Conservation (phyloP, 2,888 invertebrate species). For the Cantharis flavilabris region DNA sequence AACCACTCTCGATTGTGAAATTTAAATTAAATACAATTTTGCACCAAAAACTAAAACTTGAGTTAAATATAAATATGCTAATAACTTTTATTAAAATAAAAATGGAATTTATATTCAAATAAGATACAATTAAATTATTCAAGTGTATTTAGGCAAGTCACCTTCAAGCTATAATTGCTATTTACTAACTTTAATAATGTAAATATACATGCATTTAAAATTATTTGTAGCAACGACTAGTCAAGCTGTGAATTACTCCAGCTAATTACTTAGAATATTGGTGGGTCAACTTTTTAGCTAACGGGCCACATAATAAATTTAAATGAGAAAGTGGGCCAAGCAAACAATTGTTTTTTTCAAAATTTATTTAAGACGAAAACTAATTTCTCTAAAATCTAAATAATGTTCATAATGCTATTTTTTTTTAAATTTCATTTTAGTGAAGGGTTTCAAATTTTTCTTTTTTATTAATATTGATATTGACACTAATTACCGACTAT, state of each 20-base stretch:
- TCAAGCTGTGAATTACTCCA: neutral
- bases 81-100: neutral
- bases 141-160: neutral
- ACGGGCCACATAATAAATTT: too few species aligned
- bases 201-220: neutral
- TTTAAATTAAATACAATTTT: neutral
- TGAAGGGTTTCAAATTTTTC: too few species aligned
- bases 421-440: too few species aligned
- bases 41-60: neutral
- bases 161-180: neutral
- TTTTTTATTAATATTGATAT: too few species aligned
- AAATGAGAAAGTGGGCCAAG: too few species aligned
- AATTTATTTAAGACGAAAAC: too few species aligned
- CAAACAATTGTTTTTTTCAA: too few species aligned
- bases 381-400: too few species aligned
- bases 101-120: neutral
- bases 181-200: neutral
- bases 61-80: neutral
- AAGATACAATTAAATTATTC: neutral
- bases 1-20: neutral
- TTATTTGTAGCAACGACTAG: neutral
- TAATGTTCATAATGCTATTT: too few species aligned
- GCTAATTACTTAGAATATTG: neutral
- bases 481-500: too few species aligned
- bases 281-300: too few species aligned